Percentiles rank a stretch among this genome's conserved stretches.
Conservation (phyloP, 1,140 invertebrate species). For the Cryptotermes secundus region DNA sequence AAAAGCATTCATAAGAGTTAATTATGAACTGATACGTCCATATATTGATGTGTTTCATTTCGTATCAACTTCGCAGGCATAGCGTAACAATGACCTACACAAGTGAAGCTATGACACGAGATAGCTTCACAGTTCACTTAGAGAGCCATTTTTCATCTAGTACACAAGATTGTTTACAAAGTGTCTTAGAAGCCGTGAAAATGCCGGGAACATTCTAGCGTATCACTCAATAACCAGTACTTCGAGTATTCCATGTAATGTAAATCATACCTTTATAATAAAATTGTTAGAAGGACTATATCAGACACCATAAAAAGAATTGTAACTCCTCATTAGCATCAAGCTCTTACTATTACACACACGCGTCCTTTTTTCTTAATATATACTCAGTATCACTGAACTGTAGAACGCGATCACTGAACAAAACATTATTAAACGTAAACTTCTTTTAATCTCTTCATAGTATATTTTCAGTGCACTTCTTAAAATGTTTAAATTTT, state of each 20-base stretch:
- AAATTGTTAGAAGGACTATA: not conserved
- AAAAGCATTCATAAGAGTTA: too few relatives aligned
- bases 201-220: conserved; percentile 2
- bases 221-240: not conserved
- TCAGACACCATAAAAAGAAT: not conserved
- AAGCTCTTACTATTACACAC: not conserved
- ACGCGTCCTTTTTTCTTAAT: not conserved
- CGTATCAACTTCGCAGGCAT: too few relatives aligned
- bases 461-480: not conserved
- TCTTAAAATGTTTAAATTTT: not conserved
- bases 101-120: not conserved
- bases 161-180: not conserved
- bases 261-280: not conserved
- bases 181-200: conserved; percentile 15
- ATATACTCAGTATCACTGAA: not conserved
- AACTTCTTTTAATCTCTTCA: not conserved
- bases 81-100: too few relatives aligned
- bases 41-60: too few relatives aligned
- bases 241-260: not conserved
- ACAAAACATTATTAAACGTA: not conserved
- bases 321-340: not conserved
- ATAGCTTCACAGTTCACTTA: not conserved
- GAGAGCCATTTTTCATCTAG: not conserved
- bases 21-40: too few relatives aligned
- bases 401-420: not conserved